Evolutionary conservation across 2,113 vertebrate species (phyloP).

Genomic region (Gobius niger): DNA sequence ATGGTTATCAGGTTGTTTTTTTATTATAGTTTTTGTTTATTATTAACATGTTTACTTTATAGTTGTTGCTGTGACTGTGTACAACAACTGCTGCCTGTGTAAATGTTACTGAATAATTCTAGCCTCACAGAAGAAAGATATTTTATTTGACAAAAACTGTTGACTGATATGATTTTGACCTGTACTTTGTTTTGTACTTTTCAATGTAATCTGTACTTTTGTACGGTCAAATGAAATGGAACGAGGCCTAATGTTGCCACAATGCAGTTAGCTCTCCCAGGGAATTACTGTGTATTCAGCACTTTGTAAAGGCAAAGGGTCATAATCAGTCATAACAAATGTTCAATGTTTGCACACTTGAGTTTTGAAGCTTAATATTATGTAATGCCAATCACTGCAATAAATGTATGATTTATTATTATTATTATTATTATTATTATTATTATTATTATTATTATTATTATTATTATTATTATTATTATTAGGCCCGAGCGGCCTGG

Average conservation of each 20-base stretch:
- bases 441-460: too few species aligned
- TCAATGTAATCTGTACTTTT: background rate
- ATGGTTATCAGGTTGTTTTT: background rate
- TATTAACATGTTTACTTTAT: constrained; percentile 1
- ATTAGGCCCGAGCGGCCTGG: too few species aligned
- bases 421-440: too few species aligned
- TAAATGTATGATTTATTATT: too few species aligned
- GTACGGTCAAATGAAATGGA: constrained; percentile 17
- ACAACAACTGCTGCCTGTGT: background rate
- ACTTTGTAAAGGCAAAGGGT: constrained; percentile 6
- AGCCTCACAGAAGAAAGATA: background rate
- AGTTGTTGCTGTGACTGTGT: constrained; percentile 16
- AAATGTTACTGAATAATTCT: background rate
- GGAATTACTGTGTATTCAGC: background rate
- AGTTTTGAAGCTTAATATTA: too few species aligned
- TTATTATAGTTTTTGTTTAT: background rate
- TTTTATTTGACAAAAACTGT: constrained; percentile 7
- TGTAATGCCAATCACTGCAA: too few species aligned
- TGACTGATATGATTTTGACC: constrained; percentile 8
- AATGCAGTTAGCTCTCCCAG: constrained; percentile 19
- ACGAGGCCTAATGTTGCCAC: constrained; percentile 28
- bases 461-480: too few species aligned
- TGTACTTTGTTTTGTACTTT: constrained; percentile 17
- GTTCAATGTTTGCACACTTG: too few species aligned
- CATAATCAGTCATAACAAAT: constrained; percentile 1